phyloP scores from a whole-genome alignment of 2,113 vertebrate species.

The Nothobranchius furzeri region DNA sequence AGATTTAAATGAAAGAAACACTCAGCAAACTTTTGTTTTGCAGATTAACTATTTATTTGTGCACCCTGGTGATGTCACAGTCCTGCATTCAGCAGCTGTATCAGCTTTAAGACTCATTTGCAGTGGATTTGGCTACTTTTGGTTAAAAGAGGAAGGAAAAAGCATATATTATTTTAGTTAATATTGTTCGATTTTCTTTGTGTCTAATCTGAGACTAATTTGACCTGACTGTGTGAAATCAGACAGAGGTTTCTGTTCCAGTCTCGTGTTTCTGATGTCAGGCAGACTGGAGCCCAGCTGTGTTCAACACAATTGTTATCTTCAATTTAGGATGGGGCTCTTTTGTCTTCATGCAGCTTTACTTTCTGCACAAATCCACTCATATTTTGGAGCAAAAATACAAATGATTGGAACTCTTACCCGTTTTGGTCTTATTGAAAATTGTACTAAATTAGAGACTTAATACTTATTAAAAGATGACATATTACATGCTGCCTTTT shows the following conservation, averaged over 20 bases:
- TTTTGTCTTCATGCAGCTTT: constrained; percentile 1
- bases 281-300: too few species aligned
- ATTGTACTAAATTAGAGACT: not conserved
- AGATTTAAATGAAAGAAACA: not conserved
- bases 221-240: not conserved
- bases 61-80: not conserved
- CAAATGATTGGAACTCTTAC: not conserved
- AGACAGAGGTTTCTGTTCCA: not conserved
- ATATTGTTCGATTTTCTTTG: too few species aligned
- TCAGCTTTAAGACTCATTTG: not conserved
- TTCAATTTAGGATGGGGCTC: not conserved
- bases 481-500: too few species aligned
- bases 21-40: not conserved
- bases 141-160: too few species aligned
- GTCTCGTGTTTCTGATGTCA: too few species aligned
- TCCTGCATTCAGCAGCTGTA: not conserved
- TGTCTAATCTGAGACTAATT: not conserved
- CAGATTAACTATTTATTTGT: not conserved
- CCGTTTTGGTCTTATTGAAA: not conserved
- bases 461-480: too few species aligned
- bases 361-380: not conserved
- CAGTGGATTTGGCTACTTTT: constrained; percentile 2
- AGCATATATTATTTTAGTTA: too few species aligned
- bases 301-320: not conserved
- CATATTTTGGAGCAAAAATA: not conserved